Base-by-base conservation (phyloP, 2,797 vertebrate genomes). In the Phrynocephalus forsythii region DNA sequence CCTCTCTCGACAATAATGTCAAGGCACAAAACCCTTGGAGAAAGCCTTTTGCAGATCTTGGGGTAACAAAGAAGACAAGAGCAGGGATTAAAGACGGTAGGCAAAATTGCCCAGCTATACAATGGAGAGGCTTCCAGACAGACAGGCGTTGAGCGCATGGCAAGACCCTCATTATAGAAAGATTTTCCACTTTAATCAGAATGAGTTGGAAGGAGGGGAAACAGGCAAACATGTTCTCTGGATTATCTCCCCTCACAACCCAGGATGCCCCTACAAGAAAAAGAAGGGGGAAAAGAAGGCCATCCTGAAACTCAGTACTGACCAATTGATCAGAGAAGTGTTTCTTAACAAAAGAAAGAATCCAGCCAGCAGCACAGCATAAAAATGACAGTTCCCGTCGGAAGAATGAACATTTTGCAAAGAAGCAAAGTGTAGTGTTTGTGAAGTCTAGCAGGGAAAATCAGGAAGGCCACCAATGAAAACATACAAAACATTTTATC, bases 181-280 rank as follows among this genome's bases (percentile, higher is more conserved):
- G 28, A 82, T 75, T 67, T 75, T 82, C 33, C 79, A 82, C n/a
- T 82, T 28, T 30, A 87, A 87, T 87, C 69, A 26, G 69, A 68
- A 76, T 52, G n/a, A 56, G 71, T 66, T 44, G 48, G 26, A 82
- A 28, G 44, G 30, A 67, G 16, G 73, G 50, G 44, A 48, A 68
- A 67, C 24, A 44, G 3, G 24, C 20, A 22, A 13, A 30, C 67
- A 52, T 6, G 20, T 18, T 16, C 0, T 67, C 28, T 26, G 15
- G 66, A 76, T 52, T 76, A 67, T 82, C 60, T 67, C 44, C 28
- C 60, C 22, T 82, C 71, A 66, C 38, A 82, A 52, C 7, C 1
- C 26, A 86, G 67, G 26, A 30, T 66, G 16, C 22, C 13, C n/a
- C 38, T 33, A 24, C 9, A 30, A 82, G 50, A 77, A 30, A 44